A percentile compares a stretch with the other conserved stretches of the same genome.
Evolutionary conservation across 1,140 invertebrate genomes (phyloP).

Genomic region (Macrosteles quadrilineatus): DNA sequence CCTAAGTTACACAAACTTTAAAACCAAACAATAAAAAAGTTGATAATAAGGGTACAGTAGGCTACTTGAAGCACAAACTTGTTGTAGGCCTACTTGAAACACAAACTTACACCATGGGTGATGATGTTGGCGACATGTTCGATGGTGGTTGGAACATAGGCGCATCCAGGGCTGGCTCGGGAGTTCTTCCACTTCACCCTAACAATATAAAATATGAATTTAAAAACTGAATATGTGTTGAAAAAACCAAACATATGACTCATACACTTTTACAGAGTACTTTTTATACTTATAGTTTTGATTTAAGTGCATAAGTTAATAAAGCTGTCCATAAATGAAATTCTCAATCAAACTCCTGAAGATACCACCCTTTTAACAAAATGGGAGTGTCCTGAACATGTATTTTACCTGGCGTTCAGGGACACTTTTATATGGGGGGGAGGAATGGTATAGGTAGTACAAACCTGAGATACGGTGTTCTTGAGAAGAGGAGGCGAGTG

Average conservation of each 20-base stretch:
- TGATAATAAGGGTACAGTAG: too few relatives aligned
- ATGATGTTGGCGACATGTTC: constrained; percentile 91
- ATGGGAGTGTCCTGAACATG: not conserved
- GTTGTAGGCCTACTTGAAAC: too few relatives aligned
- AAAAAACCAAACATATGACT: not conserved
- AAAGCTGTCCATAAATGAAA: not conserved
- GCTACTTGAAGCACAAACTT: too few relatives aligned
- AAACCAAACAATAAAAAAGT: too few relatives aligned
- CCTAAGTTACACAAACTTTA: too few relatives aligned
- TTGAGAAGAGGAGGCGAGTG: too few relatives aligned
- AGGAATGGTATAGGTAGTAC: too few relatives aligned
- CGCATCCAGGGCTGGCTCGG: constrained; percentile 60
- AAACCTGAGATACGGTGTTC: too few relatives aligned
- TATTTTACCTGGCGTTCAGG: too few relatives aligned
- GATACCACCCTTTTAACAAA: not conserved
- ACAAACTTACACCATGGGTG: constrained; percentile 72
- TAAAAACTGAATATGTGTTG: not conserved
- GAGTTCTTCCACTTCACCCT: constrained; percentile 72
- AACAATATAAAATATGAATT: constrained; percentile 42
- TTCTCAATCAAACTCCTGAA: not conserved
- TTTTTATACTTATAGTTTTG: not conserved
- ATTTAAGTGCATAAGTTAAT: not conserved
- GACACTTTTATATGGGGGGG: too few relatives aligned
- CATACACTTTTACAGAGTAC: not conserved
- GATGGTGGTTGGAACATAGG: constrained; percentile 73